Conservation (phyloP, 2,797 vertebrate genomes). For the Ataeniobius toweri region DNA sequence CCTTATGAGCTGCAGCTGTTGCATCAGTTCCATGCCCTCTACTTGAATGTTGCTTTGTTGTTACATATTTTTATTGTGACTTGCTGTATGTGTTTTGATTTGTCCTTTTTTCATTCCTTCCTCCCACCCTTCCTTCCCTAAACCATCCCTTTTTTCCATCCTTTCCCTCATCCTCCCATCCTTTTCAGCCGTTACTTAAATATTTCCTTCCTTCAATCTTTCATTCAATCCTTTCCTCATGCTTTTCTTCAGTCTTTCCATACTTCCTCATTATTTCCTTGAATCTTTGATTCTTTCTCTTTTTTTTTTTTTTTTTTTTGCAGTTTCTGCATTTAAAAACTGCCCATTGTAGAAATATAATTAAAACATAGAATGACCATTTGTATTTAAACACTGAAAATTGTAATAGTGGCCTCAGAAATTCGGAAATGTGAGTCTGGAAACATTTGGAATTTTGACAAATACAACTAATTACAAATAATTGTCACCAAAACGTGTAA, state of each 20-base stretch:
- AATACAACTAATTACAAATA: background rate
- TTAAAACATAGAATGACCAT: background rate
- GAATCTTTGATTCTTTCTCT: background rate
- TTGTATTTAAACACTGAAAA: background rate
- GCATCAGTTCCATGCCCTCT: too few species aligned
- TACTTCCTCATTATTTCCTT: background rate
- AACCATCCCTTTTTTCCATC: background rate
- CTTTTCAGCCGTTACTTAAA: background rate
- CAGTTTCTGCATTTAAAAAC: background rate
- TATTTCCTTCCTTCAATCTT: background rate
- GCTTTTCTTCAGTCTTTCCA: background rate
- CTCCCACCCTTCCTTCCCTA: background rate
- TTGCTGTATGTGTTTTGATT: background rate
- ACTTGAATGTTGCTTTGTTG: background rate
- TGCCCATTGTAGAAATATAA: background rate
- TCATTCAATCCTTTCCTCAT: background rate
- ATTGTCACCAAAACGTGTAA: background rate
- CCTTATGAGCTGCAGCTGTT: too few species aligned
- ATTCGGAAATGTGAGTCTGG: background rate
- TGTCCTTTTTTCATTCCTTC: background rate
- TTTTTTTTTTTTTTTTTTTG: too few species aligned
- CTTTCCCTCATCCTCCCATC: background rate
- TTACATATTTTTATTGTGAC: too few species aligned
- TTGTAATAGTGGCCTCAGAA: background rate
- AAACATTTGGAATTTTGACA: background rate